Evolutionary conservation across 2,888 invertebrate genomes (phyloP), one percentile per base, ranked within the genome.

Genomic region (Mythimna lalbum): DNA sequence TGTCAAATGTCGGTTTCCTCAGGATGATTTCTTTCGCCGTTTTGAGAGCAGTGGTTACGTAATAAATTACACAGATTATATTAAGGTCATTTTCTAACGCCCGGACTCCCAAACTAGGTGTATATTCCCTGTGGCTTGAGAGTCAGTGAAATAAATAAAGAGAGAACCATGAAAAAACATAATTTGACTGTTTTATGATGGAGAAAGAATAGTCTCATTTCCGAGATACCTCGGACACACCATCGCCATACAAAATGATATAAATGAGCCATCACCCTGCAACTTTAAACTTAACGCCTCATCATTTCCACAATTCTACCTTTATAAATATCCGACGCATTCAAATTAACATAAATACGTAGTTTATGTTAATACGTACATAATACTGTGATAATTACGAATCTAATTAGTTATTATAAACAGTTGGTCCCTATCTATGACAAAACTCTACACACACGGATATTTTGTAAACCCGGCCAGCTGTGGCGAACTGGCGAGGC

Each of bases 321-420:
- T 67, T 68, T 53, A 69, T 60, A 80, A 71, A 70, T 76, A 36
- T 36, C 74, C 74, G 69, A 66, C 74, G 55, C 63, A 77, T 73
- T 56, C 27, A 27, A 57, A 77, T 85, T 85, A 76, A 27, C 76
- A 80, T 83, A 69, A 74, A 68, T 78, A 83, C 39, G 56, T 77
- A 73, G 63, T 76, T 78, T 73, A 80, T 77, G 81, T 67, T 71
- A 77, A 83, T 81, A 71, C 43, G 72, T 31, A 71, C 69, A 69
- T 82, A 78, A 81, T 61, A 81, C 78, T 59, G 78, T 78, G 81
- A 80, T 86, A 86, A 84, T 78, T 83, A 82, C 33, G 71, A 73
- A 63, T 82, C 56, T 85, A 84, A 87, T 85, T 86, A 84, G 71
- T 79, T 81, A 84, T 80, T 76, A 70, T 69, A 82, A 81, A 78